These are phyloP conservation scores for Coelopa pilipes DNA, from an alignment of 2,888 invertebrate genomes.

Conservation along the genomic window DNA sequence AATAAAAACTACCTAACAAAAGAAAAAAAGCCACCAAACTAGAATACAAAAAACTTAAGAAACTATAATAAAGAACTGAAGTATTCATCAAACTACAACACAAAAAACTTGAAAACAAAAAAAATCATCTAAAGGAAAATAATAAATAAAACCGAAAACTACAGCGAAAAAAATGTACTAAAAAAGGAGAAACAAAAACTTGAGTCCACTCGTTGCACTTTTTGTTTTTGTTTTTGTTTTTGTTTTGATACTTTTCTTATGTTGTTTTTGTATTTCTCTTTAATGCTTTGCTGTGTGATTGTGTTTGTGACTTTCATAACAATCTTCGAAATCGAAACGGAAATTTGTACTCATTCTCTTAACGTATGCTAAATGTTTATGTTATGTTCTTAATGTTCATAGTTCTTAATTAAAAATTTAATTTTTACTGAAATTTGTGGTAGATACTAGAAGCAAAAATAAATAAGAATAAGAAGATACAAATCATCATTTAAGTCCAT, in stretches of 20 bases:
- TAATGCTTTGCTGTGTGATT: slow-evolving; percentile 30
- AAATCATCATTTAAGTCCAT: slow-evolving; percentile 20
- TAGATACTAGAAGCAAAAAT: slow-evolving; percentile 59
- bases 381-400: background rate
- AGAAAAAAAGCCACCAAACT: background rate
- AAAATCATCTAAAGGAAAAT: background rate
- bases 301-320: slow-evolving; percentile 22
- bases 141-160: background rate
- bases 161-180: background rate
- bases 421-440: slow-evolving; percentile 65
- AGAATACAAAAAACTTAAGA: background rate
- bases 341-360: slow-evolving; percentile 29
- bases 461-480: slow-evolving; percentile 30
- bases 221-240: slow-evolving; percentile 30
- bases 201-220: slow-evolving; percentile 26
- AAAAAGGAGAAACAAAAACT: slow-evolving; percentile 20
- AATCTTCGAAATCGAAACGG: slow-evolving; percentile 18
- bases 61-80: background rate
- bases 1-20: background rate
- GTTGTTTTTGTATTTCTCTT: background rate
- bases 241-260: background rate
- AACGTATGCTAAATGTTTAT: slow-evolving; percentile 34
- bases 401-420: slow-evolving; percentile 53
- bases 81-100: no score
- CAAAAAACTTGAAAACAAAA: no score